Conservation (phyloP, 2,113 vertebrate species). For the Cathartes aura region DNA sequence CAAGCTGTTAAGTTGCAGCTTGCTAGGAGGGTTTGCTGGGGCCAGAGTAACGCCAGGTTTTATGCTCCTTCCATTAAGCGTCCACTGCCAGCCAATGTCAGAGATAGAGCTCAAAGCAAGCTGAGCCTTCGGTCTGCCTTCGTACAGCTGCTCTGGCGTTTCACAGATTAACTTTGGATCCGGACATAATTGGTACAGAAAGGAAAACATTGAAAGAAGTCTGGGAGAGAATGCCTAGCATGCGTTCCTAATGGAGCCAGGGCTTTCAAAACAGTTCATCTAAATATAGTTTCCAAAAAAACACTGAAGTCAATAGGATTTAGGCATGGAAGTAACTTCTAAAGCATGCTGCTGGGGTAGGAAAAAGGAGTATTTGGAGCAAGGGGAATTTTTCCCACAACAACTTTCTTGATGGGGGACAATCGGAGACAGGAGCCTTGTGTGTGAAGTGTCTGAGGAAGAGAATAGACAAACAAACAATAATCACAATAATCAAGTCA, state of each 20-base stretch:
- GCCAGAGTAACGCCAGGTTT: neutral
- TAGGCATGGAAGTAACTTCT: neutral
- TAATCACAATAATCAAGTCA: neutral
- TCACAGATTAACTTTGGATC: neutral
- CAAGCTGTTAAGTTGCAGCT: neutral
- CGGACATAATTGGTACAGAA: neutral
- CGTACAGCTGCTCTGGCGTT: neutral
- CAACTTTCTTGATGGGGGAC: neutral
- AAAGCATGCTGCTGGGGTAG: neutral
- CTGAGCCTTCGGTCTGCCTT: neutral
- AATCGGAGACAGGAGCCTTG: neutral
- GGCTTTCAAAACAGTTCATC: neutral
- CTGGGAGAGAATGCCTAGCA: constrained; percentile 10
- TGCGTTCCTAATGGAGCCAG: neutral
- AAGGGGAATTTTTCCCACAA: neutral
- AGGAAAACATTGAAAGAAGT: neutral
- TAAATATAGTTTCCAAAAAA: neutral
- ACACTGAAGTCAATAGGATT: neutral
- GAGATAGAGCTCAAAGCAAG: neutral
- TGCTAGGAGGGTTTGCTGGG: neutral
- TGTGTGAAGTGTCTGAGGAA: neutral
- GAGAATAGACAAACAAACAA: neutral
- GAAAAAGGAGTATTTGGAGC: neutral
- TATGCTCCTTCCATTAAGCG: neutral
- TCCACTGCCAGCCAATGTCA: neutral